phyloP scores from a whole-genome alignment of 1,140 invertebrate genomes.

The Bilobella aurantiaca region DNA sequence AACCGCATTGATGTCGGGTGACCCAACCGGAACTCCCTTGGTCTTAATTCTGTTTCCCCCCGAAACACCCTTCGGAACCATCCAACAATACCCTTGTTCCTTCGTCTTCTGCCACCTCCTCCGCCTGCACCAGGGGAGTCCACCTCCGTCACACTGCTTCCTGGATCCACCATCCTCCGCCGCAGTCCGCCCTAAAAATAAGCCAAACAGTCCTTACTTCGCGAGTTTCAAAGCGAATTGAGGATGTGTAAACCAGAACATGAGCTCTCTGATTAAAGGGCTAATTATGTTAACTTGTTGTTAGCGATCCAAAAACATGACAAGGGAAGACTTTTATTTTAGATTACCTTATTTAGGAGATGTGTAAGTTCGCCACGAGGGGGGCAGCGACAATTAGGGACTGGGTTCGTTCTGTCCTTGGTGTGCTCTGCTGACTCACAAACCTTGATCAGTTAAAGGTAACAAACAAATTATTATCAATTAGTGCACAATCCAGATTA shows the following conservation, averaged over 20 bases:
- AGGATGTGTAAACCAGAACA: no score
- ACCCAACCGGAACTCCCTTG: slow-evolving; percentile 45
- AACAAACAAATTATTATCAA: no score
- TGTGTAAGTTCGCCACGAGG: background rate
- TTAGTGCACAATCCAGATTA: no score
- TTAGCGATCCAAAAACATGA: background rate
- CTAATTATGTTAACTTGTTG: background rate
- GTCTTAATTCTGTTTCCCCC: slow-evolving; percentile 41
- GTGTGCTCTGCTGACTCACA: background rate
- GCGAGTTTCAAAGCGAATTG: no score
- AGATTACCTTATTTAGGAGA: background rate
- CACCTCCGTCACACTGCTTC: background rate
- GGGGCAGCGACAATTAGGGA: background rate
- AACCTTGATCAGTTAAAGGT: background rate
- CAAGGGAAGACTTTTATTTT: background rate
- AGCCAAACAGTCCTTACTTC: no score
- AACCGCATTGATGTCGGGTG: slow-evolving; percentile 51
- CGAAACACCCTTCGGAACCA: slow-evolving; percentile 33
- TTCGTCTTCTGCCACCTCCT: background rate
- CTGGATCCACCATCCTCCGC: background rate
- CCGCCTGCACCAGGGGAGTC: background rate
- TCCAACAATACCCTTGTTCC: background rate
- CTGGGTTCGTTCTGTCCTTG: background rate
- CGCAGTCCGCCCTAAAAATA: background rate
- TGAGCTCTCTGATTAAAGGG: background rate